Conservation (phyloP, 2,797 vertebrate species). For the Halcyon smyrnensis region DNA sequence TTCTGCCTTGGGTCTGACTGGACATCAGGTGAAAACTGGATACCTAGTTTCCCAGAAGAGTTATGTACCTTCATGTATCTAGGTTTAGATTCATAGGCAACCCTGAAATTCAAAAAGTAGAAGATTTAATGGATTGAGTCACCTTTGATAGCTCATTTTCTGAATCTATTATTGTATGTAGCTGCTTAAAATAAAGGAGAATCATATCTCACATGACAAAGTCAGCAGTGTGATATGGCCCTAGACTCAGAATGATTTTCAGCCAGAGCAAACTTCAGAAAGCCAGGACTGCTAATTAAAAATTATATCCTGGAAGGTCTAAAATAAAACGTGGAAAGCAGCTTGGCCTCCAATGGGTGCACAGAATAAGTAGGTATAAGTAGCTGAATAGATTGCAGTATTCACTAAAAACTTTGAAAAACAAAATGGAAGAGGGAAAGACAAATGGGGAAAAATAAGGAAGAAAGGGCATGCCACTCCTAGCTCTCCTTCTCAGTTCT, state of each 20-base stretch:
- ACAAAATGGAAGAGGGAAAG: neutral
- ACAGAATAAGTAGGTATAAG: neutral
- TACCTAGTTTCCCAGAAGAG: neutral
- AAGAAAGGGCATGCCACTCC: neutral
- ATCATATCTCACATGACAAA: neutral
- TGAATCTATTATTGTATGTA: neutral
- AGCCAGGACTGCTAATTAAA: neutral
- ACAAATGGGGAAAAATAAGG: neutral
- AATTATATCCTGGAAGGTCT: neutral
- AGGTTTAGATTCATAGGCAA: neutral
- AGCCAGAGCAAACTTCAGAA: neutral
- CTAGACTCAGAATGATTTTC: neutral
- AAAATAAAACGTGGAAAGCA: neutral
- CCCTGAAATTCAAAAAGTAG: neutral
- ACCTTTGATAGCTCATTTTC: neutral
- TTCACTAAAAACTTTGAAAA: neutral
- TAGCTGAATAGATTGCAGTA: neutral
- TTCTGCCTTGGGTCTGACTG: neutral
- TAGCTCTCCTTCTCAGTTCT: neutral
- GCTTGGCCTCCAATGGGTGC: neutral
- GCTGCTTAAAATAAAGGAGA: neutral
- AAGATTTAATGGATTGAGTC: neutral
- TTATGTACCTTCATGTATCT: neutral
- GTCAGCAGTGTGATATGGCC: neutral
- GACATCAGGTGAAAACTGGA: neutral